A percentile compares a stretch with the other conserved stretches of the same genome.
Evolutionary conservation across 1,140 invertebrate species (phyloP).

Genomic region (Drosophila malerkotliana): DNA sequence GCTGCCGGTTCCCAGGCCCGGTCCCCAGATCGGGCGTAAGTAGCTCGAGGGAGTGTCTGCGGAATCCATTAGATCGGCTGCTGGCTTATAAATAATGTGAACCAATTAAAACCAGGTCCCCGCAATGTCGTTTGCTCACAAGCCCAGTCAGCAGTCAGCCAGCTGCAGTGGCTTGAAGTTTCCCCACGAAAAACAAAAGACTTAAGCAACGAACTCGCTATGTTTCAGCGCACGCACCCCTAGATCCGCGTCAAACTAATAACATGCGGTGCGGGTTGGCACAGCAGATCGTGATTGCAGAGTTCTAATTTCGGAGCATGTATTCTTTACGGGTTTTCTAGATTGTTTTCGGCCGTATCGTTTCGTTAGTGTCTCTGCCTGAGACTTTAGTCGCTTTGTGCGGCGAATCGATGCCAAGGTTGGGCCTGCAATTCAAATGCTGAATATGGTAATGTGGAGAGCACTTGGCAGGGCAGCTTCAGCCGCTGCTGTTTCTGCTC

Average conservation of each 20-base stretch:
- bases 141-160: conserved; percentile 1
- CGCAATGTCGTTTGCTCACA: conserved; percentile 23
- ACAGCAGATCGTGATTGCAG: conserved; percentile 31
- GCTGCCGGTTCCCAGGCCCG: background rate
- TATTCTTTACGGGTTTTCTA: conserved; percentile 22
- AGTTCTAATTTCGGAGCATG: conserved; percentile 35
- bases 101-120: conserved; percentile 46
- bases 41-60: conserved; percentile 40
- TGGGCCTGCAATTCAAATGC: conserved; percentile 35
- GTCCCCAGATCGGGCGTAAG: conserved; percentile 7
- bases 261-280: conserved; percentile 15
- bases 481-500: background rate
- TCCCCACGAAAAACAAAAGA: conserved; percentile 51
- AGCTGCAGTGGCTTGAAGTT: conserved; percentile 21
- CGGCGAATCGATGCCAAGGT: conserved; percentile 40
- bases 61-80: conserved; percentile 35
- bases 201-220: conserved; percentile 56
- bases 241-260: conserved; percentile 32
- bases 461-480: conserved; percentile 20
- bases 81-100: conserved; percentile 42
- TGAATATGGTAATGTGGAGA: conserved; percentile 42
- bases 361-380: conserved; percentile 1
- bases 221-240: conserved; percentile 44
- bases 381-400: conserved; percentile 33
- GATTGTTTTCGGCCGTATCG: conserved; percentile 19